Percentiles rank a stretch among this genome's conserved stretches.
Conservation (phyloP, 1,140 invertebrate genomes). For the Drosophila subobscura region DNA sequence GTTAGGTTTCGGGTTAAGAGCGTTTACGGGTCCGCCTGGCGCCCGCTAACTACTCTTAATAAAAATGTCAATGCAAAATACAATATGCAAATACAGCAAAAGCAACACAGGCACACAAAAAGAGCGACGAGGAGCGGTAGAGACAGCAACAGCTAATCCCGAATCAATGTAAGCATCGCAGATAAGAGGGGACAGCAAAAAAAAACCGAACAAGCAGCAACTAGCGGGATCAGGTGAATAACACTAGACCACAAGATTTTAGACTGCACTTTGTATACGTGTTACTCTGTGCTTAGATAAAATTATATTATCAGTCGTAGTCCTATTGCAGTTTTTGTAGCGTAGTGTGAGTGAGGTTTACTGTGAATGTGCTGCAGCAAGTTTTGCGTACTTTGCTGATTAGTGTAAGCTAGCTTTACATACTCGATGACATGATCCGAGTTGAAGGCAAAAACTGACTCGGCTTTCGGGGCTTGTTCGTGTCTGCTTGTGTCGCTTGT, state of each 20-base stretch:
- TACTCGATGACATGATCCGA: conserved; percentile 4
- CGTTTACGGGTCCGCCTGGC: conserved; percentile 42
- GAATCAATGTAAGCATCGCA: conserved; percentile 70
- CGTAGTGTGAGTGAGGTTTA: background rate
- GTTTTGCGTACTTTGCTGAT: background rate
- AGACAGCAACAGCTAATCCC: conserved; percentile 54
- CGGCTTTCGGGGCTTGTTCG: conserved; percentile 11
- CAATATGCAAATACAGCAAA: conserved; percentile 65
- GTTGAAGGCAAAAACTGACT: conserved; percentile 35
- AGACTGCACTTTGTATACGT: background rate
- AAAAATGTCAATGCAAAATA: conserved; percentile 73
- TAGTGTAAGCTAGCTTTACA: conserved; percentile 18
- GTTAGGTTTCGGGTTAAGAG: conserved; percentile 53
- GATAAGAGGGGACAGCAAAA: conserved; percentile 41
- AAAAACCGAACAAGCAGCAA: conserved; percentile 27
- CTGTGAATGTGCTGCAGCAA: background rate
- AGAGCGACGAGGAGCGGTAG: conserved; percentile 13
- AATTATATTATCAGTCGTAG: too few relatives aligned
- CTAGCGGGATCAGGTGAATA: conserved; percentile 64
- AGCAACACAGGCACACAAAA: conserved; percentile 27
- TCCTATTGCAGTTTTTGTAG: background rate
- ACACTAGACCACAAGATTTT: conserved; percentile 30
- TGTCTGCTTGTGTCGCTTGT: conserved; percentile 49
- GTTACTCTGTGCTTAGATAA: background rate
- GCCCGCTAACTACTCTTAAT: conserved; percentile 64